Percentiles rank a stretch among this genome's conserved stretches.
phyloP scores from a whole-genome alignment of 2,797 vertebrate species.

The Phrynocephalus vlangalii region DNA sequence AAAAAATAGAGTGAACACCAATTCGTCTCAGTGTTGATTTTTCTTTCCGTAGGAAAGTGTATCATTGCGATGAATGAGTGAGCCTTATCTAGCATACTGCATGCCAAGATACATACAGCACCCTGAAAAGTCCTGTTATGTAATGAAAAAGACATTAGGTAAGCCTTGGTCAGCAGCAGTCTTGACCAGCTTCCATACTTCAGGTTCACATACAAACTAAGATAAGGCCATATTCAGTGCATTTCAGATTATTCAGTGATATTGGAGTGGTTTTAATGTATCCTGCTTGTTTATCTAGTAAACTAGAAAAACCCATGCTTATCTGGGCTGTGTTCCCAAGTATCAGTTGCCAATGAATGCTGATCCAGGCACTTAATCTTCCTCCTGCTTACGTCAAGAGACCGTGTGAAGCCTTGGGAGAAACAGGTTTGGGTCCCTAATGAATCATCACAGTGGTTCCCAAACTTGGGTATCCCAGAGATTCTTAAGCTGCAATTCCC shows the following conservation, averaged over 20 bases:
- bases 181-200: not conserved
- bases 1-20: not conserved
- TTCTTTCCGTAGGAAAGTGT: not conserved
- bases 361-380: not conserved
- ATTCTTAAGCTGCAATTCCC: too few species aligned
- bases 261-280: not conserved
- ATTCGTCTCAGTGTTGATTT: not conserved
- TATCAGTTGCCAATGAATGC: not conserved
- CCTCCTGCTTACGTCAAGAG: not conserved
- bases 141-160: not conserved
- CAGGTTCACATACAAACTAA: not conserved
- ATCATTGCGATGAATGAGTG: not conserved
- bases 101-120: constrained; percentile 1
- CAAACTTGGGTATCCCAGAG: too few species aligned
- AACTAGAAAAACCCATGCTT: not conserved
- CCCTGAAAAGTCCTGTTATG: not conserved
- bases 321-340: not conserved
- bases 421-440: not conserved
- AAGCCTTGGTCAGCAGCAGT: not conserved
- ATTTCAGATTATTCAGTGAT: not conserved
- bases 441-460: not conserved
- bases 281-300: not conserved
- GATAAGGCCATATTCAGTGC: not conserved
- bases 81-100: not conserved
- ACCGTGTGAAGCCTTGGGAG: not conserved